phyloP scores from a whole-genome alignment of 2,888 invertebrate species.

The Cordilura impudica region DNA sequence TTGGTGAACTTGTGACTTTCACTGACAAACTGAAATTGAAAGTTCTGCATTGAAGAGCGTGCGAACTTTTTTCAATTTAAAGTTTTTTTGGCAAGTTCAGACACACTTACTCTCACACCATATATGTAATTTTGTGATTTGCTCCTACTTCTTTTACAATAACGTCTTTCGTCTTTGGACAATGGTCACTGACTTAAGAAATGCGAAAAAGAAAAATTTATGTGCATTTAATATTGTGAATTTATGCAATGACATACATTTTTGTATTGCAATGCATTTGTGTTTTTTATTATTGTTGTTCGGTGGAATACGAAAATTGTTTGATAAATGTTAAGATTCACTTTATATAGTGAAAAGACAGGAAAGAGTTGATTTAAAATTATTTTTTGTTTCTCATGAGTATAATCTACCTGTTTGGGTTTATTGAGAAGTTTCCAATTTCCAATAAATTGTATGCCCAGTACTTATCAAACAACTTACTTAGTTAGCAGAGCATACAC shows the following conservation, averaged over 20 bases:
- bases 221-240: slow-evolving; percentile 37
- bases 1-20: slow-evolving; percentile 57
- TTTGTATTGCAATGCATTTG: slow-evolving; percentile 35
- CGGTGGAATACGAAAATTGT: background rate
- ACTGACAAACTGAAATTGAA: slow-evolving; percentile 58
- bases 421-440: too few relatives aligned
- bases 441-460: too few relatives aligned
- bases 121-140: slow-evolving; percentile 38
- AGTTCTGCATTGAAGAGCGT: slow-evolving; percentile 60
- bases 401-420: too few relatives aligned
- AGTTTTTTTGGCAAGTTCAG: slow-evolving; percentile 31
- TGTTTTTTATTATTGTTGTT: slow-evolving; percentile 1
- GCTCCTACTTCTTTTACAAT: slow-evolving; percentile 24
- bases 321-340: too few relatives aligned
- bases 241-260: slow-evolving; percentile 59
- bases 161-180: slow-evolving; percentile 11
- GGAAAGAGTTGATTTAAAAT: too few relatives aligned
- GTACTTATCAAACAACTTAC: background rate
- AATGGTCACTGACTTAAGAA: slow-evolving; percentile 45
- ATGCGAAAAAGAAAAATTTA: slow-evolving; percentile 8
- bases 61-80: slow-evolving; percentile 45
- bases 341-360: too few relatives aligned
- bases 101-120: slow-evolving; percentile 42
- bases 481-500: slow-evolving; percentile 1
- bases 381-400: too few relatives aligned